Evolutionary conservation across 2,797 vertebrate species (phyloP).

Genomic region (Glossophaga mutica): DNA sequence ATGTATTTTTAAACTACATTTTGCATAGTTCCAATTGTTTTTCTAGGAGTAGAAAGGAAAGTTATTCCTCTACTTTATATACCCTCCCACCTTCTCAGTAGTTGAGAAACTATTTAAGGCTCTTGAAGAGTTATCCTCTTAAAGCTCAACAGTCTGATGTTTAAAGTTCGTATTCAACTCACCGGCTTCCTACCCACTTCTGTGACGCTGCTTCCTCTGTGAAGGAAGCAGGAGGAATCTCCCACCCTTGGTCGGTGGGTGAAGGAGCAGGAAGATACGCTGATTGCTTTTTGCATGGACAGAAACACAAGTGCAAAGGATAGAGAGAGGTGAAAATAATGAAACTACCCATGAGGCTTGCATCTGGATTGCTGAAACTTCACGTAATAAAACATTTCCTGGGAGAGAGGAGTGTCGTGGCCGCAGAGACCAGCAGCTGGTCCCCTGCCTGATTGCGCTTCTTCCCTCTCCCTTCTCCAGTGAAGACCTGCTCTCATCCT

Average conservation of each 20-base stretch:
- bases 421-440: not conserved
- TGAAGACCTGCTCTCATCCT: not conserved
- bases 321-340: not conserved
- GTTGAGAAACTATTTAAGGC: constrained; percentile 2
- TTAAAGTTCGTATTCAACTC: not conserved
- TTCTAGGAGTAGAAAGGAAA: not conserved
- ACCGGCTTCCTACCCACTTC: not conserved
- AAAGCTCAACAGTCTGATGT: not conserved
- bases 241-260: not conserved
- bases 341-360: not conserved
- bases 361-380: not conserved
- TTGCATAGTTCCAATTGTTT: not conserved
- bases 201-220: not conserved
- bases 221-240: not conserved
- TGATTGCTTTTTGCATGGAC: not conserved
- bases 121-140: not conserved
- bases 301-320: not conserved
- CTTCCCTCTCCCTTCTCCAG: not conserved
- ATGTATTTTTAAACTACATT: not conserved
- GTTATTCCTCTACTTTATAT: not conserved
- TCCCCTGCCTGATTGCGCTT: not conserved
- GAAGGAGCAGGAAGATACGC: not conserved
- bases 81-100: not conserved
- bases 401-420: not conserved
- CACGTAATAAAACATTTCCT: not conserved